Evolutionary conservation across 2,113 vertebrate species (phyloP).

Genomic region (Synodontis membranacea): DNA sequence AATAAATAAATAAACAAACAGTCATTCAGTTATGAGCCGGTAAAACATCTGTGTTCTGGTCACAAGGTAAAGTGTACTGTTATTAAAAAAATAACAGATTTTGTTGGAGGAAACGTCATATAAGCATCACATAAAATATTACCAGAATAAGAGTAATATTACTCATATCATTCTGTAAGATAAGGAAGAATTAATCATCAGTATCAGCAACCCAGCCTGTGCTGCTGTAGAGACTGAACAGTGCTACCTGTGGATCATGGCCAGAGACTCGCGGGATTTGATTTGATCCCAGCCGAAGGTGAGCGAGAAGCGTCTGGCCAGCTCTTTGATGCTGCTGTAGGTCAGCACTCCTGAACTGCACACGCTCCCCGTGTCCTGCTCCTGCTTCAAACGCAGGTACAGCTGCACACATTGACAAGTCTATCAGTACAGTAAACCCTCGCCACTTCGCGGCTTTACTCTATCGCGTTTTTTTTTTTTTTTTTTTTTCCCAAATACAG

Average conservation of each 20-base stretch:
- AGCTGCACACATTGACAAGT: conserved; percentile 68
- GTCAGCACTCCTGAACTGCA: conserved; percentile 74
- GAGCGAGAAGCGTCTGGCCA: conserved; percentile 86
- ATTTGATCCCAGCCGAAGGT: conserved; percentile 85
- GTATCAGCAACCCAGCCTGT: neutral
- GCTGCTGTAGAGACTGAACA: neutral
- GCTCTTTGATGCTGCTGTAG: conserved; percentile 86
- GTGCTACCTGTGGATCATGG: conserved; percentile 87
- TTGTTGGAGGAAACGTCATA: neutral
- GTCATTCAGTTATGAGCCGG: neutral
- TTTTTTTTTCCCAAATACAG: no score
- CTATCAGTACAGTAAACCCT: no score
- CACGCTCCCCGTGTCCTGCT: conserved; percentile 67
- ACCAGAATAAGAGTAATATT: neutral
- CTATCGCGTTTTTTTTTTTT: no score
- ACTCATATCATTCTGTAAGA: no score
- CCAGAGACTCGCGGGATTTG: conserved; percentile 85
- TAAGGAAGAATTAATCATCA: neutral
- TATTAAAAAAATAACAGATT: neutral
- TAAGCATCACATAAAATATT: neutral
- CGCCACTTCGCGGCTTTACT: no score
- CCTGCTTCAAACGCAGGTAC: conserved; percentile 74
- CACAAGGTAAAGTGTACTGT: neutral
- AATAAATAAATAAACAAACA: no score
- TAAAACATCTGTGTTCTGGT: neutral